Base-by-base conservation (phyloP, 2,797 vertebrate genomes). In the Schizothorax lantsangensis region DNA sequence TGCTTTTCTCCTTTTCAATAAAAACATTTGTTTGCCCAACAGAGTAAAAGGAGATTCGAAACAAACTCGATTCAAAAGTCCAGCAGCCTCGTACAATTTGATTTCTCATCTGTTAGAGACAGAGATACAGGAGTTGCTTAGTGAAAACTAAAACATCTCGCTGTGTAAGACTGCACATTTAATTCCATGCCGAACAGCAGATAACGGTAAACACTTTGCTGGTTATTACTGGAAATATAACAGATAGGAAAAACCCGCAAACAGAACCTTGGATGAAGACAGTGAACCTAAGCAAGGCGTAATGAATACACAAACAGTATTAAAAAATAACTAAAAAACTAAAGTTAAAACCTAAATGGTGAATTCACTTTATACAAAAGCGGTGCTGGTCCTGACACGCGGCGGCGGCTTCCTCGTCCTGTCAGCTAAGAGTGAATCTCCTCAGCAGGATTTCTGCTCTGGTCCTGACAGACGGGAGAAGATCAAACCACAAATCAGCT, bases 401-500 rank as follows among this genome's bases (percentile, higher is more conserved):
- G 84, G 89, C 93, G 43, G 43, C 8, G 8, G 40, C 40, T 83
- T 64, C 64, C 59, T 7, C 19, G 14, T 33, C 79, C 33, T 12
- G 88, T 94, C 52, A 90, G 90, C 90, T 93, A 93, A 88, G 94
- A 92, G 89, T 90, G 90, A 90, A 88, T 95, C 92, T 95, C 94
- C 88, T 95, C 95, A 92, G 94, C 94, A 43, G 92, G 87, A 83
- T 95, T 95, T 88, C 95, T 92, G 89, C 88, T 93, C 95, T 94
- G 94, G 94, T 92, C 94, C 92, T 94, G 93, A 92, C 95, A 90
- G 77, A 52, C 36, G 66, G 40, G 23, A 43, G 54, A 62, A 38
- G 59, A 17, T 30, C 45, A 78, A 77, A 78, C 5, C 57, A n/a
- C 30, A 52, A 52, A 43, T 36, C 17, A 81, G 78, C 8, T 1